phyloP scores from a whole-genome alignment of 2,888 invertebrate species.

The Atherix ibis region DNA sequence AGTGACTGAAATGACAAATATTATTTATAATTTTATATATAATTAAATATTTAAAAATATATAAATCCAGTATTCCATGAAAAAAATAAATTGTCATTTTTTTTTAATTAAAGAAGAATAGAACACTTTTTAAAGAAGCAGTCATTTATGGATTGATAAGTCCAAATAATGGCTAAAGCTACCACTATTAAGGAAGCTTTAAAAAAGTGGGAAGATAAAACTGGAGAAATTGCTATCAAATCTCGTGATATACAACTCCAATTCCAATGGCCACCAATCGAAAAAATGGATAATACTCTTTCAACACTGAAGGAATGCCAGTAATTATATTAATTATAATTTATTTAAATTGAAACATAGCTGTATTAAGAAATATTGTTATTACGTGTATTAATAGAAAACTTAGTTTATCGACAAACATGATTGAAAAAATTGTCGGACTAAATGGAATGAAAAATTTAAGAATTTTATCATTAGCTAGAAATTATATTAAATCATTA shows the following conservation, averaged over 20 bases:
- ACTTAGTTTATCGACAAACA: slow-evolving; percentile 80
- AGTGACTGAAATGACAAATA: slow-evolving; percentile 18
- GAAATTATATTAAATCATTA: slow-evolving; percentile 83
- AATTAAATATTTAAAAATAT: not conserved
- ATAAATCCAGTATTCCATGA: not conserved
- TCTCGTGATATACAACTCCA: slow-evolving; percentile 64
- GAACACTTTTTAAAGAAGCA: too few relatives aligned
- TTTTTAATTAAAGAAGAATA: too few relatives aligned
- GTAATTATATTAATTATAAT: slow-evolving; percentile 34
- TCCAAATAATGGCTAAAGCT: slow-evolving; percentile 43
- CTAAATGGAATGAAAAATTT: slow-evolving; percentile 69
- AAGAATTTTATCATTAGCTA: slow-evolving; percentile 65
- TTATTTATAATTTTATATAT: slow-evolving; percentile 1
- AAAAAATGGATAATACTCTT: slow-evolving; percentile 83
- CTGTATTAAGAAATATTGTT: slow-evolving; percentile 5
- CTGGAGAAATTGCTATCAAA: slow-evolving; percentile 45
- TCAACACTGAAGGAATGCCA: slow-evolving; percentile 58
- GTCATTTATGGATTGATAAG: too few relatives aligned
- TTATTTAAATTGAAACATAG: slow-evolving; percentile 2
- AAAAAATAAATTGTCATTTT: too few relatives aligned
- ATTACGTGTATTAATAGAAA: slow-evolving; percentile 41
- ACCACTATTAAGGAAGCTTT: slow-evolving; percentile 77
- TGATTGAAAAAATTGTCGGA: slow-evolving; percentile 83
- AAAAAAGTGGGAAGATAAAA: slow-evolving; percentile 70
- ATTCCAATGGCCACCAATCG: slow-evolving; percentile 85